phyloP scores from a whole-genome alignment of 2,797 vertebrate species.

The Helostoma temminkii region DNA sequence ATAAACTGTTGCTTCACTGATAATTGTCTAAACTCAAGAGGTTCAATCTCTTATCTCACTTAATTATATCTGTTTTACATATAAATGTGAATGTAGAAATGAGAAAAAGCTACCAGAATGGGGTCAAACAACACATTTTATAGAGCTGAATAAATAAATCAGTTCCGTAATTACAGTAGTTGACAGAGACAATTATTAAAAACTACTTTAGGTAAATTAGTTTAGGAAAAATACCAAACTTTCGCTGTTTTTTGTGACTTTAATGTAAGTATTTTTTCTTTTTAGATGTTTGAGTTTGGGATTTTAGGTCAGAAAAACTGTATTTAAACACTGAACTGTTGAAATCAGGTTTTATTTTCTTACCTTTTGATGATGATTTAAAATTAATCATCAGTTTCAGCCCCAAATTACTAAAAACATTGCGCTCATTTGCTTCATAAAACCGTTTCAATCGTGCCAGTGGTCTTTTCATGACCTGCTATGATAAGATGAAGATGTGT shows the following conservation, averaged over 20 bases:
- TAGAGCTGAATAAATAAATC: too few species aligned
- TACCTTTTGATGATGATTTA: too few species aligned
- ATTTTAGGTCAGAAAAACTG: background rate
- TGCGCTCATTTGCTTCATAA: too few species aligned
- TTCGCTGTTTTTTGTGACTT: background rate
- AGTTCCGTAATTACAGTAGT: constrained; percentile 1
- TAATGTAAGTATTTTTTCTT: too few species aligned
- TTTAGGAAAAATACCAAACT: background rate
- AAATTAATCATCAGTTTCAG: too few species aligned
- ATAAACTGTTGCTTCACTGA: background rate
- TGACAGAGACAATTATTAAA: background rate
- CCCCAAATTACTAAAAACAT: too few species aligned
- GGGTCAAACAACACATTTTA: too few species aligned
- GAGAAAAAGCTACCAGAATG: too few species aligned
- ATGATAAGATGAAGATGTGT: constrained; percentile 25
- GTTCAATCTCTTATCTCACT: background rate
- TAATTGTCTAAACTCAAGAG: background rate
- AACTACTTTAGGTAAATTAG: background rate
- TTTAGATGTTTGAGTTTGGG: too few species aligned
- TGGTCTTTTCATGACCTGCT: constrained; percentile 23
- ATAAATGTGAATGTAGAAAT: too few species aligned
- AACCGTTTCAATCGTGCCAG: constrained; percentile 35
- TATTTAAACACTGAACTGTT: background rate
- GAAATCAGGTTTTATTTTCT: constrained; percentile 20
- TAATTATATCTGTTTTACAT: background rate